These are phyloP conservation scores for Aporophyla lueneburgensis DNA, from an alignment of 2,888 invertebrate species.

Conservation along the genomic window DNA sequence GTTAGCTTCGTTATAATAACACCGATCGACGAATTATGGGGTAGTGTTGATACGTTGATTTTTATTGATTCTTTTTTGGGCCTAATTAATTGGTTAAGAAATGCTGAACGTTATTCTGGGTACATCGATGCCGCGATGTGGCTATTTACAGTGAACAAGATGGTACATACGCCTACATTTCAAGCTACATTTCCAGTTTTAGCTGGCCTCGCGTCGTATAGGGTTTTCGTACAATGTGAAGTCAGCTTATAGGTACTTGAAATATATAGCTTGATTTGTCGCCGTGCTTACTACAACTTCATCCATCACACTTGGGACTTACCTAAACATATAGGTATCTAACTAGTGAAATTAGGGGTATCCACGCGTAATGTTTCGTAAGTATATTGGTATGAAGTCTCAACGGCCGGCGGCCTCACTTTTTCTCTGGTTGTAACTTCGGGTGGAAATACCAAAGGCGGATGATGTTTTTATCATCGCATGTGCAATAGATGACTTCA, in stretches of 20 bases:
- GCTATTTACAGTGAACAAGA: no score
- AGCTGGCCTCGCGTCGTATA: no score
- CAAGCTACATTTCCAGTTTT: no score
- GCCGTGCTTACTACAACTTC: no score
- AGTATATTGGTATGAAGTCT: not conserved
- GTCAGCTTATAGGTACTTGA: no score
- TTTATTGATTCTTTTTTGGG: conserved; percentile 32
- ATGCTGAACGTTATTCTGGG: conserved; percentile 14
- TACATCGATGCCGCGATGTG: no score
- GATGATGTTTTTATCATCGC: not conserved
- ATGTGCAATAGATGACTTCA: conserved; percentile 25
- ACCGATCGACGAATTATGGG: conserved; percentile 44
- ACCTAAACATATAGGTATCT: not conserved
- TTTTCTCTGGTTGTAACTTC: not conserved
- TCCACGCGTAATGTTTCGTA: not conserved
- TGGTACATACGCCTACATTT: no score
- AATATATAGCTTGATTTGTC: no score
- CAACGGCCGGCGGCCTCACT: not conserved
- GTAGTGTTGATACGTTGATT: conserved; percentile 45
- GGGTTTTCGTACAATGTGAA: no score
- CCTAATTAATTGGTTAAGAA: conserved; percentile 16
- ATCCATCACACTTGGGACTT: not conserved
- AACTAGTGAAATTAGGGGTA: not conserved
- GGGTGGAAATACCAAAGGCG: not conserved
- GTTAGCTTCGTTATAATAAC: conserved; percentile 58